Percentiles rank a stretch among this genome's conserved stretches.
Evolutionary conservation across 2,888 invertebrate species (phyloP).

Genomic region (Andrena flavipes): DNA sequence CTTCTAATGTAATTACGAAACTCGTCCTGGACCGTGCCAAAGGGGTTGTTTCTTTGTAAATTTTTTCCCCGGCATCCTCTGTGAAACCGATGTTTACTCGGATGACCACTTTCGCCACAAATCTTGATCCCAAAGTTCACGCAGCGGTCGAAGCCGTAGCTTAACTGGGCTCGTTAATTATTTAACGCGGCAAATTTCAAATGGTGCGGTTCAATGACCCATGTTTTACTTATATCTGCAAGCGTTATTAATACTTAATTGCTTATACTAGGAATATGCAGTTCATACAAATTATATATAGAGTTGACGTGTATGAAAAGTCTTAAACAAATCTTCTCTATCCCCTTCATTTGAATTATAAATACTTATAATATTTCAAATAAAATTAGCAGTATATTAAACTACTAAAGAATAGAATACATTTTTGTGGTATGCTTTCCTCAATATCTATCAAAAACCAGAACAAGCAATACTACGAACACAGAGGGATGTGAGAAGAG

Average conservation of each 20-base stretch:
- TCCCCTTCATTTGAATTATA: no score
- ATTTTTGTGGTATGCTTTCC: no score
- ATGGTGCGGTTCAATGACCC: background rate
- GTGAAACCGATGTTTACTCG: constrained; percentile 65
- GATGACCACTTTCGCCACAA: constrained; percentile 57
- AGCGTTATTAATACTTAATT: background rate
- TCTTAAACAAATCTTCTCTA: no score
- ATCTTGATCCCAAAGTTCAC: constrained; percentile 53
- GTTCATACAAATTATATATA: no score
- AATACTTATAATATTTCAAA: no score
- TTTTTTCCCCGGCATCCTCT: constrained; percentile 34
- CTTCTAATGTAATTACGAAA: constrained; percentile 73
- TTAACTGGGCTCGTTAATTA: constrained; percentile 11
- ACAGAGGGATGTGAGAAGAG: no score
- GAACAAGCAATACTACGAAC: no score
- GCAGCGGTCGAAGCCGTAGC: constrained; percentile 4
- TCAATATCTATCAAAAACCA: no score
- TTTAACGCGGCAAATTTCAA: background rate
- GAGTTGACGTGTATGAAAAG: no score
- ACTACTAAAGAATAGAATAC: no score
- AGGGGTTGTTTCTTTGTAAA: constrained; percentile 59
- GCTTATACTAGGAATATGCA: background rate
- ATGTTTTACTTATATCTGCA: background rate
- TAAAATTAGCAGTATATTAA: no score
- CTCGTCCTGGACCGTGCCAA: constrained; percentile 63